phyloP scores from a whole-genome alignment of 2,113 vertebrate genomes.

The Phalacrocorax brasilianus region DNA sequence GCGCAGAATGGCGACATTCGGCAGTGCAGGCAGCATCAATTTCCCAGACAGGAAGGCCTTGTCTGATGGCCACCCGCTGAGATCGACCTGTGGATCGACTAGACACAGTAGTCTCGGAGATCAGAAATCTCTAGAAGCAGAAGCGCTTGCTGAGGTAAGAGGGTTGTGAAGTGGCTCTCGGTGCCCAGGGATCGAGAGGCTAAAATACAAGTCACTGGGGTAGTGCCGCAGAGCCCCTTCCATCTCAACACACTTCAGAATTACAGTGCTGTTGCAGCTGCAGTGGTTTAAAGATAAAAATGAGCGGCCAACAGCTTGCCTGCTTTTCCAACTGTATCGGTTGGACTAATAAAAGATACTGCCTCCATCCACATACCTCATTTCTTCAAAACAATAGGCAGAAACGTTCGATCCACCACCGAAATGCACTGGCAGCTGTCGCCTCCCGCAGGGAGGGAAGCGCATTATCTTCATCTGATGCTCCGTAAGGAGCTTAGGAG shows the following conservation, averaged over 20 bases:
- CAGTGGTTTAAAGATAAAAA: rapidly evolving
- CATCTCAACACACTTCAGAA: not conserved
- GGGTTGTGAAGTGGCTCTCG: not conserved
- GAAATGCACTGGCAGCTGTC: not conserved
- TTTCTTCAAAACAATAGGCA: not conserved
- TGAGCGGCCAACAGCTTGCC: not conserved
- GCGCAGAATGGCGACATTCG: conserved; percentile 91
- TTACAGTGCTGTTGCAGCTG: not conserved
- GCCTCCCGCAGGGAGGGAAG: not conserved
- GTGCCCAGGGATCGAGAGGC: not conserved
- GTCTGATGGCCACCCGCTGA: conserved; percentile 86
- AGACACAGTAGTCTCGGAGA: conserved; percentile 98
- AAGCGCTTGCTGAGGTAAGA: conserved; percentile 93
- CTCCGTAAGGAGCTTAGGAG: not conserved
- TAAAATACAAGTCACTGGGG: not conserved
- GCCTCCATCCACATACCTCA: not conserved
- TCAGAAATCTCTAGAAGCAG: conserved; percentile 94
- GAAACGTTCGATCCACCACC: not conserved
- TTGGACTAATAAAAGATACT: not conserved
- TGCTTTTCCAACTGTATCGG: rapidly evolving
- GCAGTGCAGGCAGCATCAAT: conserved; percentile 95
- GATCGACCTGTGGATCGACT: conserved; percentile 86
- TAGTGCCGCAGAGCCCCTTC: not conserved
- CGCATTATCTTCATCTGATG: not conserved
- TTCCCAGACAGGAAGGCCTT: conserved; percentile 90